Conservation (phyloP, 1,140 invertebrate species). For the Sipha flava region DNA sequence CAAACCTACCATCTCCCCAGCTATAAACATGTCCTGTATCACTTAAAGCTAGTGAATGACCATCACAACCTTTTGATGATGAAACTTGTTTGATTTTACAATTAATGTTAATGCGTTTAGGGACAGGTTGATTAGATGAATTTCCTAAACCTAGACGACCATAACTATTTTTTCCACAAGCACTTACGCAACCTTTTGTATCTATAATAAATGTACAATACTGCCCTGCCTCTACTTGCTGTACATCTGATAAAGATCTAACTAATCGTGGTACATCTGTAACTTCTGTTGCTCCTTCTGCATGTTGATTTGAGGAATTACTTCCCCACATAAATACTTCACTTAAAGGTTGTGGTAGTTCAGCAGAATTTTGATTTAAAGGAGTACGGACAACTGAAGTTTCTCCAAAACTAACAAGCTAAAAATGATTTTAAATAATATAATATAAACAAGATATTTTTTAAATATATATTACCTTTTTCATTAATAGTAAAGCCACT, state of each 20-base stretch:
- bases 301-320: conserved; percentile 58
- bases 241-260: conserved; percentile 50
- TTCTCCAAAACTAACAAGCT: conserved; percentile 30
- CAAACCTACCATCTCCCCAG: conserved; percentile 54
- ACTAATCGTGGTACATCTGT: conserved; percentile 53
- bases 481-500: conserved; percentile 50
- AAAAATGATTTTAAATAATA: background rate
- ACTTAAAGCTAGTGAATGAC: conserved; percentile 53
- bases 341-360: conserved; percentile 36
- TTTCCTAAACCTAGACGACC: conserved; percentile 51
- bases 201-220: conserved; percentile 59
- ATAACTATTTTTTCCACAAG: conserved; percentile 55
- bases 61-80: conserved; percentile 54
- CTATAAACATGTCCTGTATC: conserved; percentile 53
- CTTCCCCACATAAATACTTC: conserved; percentile 62
- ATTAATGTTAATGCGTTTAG: conserved; percentile 48
- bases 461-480: conserved; percentile 45
- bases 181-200: conserved; percentile 50
- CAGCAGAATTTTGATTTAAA: conserved; percentile 28
- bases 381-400: conserved; percentile 27
- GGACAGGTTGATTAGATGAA: conserved; percentile 50
- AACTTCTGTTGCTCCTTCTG: conserved; percentile 55
- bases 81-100: conserved; percentile 46
- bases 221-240: conserved; percentile 59
- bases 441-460: background rate